Evolutionary conservation across 2,113 vertebrate species (phyloP), one percentile per base, ranked within the genome.

Genomic region (Mobula birostris): DNA sequence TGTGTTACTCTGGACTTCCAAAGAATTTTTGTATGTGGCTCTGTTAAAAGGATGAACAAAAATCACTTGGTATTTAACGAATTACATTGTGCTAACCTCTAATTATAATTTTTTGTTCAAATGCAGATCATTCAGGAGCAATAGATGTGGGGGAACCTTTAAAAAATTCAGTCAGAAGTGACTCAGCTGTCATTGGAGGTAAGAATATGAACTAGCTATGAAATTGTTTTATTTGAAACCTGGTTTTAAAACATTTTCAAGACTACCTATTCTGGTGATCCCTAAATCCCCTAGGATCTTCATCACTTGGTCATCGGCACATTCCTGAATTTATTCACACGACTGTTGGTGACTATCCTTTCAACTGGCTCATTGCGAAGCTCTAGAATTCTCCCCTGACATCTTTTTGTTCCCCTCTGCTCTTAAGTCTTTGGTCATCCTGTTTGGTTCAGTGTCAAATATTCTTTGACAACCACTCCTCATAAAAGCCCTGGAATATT

Each of bases 161-260:
- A 95, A 96, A 97, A 94, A 98, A 98, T 95, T 96, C 97, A 94
- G 97, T 98, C 96, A 97, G 95, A 96, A 97, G 96, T 94, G 97
- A 98, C 95, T 98, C 98, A 94, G 98, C 98, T 95, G 95, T 99
- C 93, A 98, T 99, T 95, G 98, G 98, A 98, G 98, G 98, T 99
- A 98, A 98, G 94, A 94, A 94, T 32, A 7, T 88, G 58, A n/a
- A 90, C 12, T 63, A 58, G 11, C 27, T 29, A 1, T 61, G 14
- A 17, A 56, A 32, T 24, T 63, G 19, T 66, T 14, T 32, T n/a
- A 66, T 66, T n/a, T 19, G 15, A 66, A 90, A 40, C 5, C 6
- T 19, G 7, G 85, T 36, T 32, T 32, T 32, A 14, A 90, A 90
- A 66, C 21, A 29, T 19, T 15, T 19, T 63, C n/a, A 36, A 7